Conservation (phyloP, 2,113 vertebrate genomes). For the Phaethon lepturus region DNA sequence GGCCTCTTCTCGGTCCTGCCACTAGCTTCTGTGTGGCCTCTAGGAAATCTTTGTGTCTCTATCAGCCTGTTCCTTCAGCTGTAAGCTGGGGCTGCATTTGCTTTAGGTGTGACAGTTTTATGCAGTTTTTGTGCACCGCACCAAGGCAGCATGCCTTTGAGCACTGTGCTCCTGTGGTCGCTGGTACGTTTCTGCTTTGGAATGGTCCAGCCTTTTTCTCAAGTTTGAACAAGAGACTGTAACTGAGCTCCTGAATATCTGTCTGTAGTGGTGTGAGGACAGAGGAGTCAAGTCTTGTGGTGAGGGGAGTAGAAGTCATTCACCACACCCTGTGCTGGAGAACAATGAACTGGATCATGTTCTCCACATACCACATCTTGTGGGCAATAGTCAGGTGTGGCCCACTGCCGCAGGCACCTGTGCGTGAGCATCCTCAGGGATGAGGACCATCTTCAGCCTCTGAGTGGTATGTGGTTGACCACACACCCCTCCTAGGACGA, state of each 20-base stretch:
- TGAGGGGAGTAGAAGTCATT: neutral
- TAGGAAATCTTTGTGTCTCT: neutral
- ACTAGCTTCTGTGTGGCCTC: neutral
- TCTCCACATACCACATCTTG: neutral
- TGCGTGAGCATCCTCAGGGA: neutral
- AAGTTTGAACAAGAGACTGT: neutral
- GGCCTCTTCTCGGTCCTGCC: neutral
- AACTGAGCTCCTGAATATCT: neutral
- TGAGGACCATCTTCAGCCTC: neutral
- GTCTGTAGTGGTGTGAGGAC: neutral
- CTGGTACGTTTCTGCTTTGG: fast-evolving
- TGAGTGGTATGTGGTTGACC: neutral
- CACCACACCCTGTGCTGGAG: neutral
- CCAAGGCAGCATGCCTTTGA: neutral
- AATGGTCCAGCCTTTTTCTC: neutral
- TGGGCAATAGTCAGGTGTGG: neutral
- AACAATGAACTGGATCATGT: fast-evolving
- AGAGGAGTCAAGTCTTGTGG: neutral
- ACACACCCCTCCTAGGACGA: neutral
- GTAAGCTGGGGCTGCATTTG: neutral
- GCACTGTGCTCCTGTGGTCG: neutral
- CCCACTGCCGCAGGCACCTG: neutral
- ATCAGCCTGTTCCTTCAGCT: neutral
- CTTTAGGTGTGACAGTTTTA: neutral
- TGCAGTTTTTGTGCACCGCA: neutral